Base-by-base conservation (phyloP, 2,113 vertebrate genomes). In the Gallinago media region DNA sequence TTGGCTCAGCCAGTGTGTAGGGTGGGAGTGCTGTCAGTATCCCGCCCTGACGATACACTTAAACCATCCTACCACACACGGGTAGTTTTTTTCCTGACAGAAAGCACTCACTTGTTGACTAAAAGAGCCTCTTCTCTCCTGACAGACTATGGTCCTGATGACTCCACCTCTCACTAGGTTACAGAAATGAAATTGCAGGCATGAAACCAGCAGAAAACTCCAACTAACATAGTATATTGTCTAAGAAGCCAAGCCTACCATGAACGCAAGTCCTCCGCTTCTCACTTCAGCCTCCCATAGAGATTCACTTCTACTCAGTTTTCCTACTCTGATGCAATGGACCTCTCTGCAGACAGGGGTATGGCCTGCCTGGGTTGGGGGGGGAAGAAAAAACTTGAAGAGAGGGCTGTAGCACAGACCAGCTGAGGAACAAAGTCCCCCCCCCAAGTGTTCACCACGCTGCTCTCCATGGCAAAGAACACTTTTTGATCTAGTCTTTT, bases 201-300 rank as follows among this genome's bases (percentile, higher is more conserved):
- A 72, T 8, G 42, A 78, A 88, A 42, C 52, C 78, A 88, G 29
- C 42, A 79, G 52, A 92, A 76, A 94, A 47, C 66, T 89, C 50
- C 38, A 55, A 9, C 18, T 25, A 72, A 32, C 29, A 6, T 3
- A 73, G 17, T 7, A 11, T 44, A 29, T 36, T 49, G 34, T 34
- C 81, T 81, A 25, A 84, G 49, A 46, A 73, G 22, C 59, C 20
- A 5, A 84, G 42, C 31, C 34, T 65, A 15, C 27, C 6, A 6
- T 14, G 46, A 81, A 22, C 13, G 9, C 42, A 20, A 0, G 0
- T 70, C 34, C 47, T 52, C n/a, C 38, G 59, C 50, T 94, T 89
- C 61, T 80, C 34, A 29, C 19, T 77, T 83, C 65, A 84, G 68
- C 27, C 19, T 71, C 15, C 58, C 7, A 1, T 8, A 67, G 47